Evolutionary conservation across 2,113 vertebrate genomes (phyloP), one percentile per base, ranked within the genome.

Genomic region (Terrapene triunguis): DNA sequence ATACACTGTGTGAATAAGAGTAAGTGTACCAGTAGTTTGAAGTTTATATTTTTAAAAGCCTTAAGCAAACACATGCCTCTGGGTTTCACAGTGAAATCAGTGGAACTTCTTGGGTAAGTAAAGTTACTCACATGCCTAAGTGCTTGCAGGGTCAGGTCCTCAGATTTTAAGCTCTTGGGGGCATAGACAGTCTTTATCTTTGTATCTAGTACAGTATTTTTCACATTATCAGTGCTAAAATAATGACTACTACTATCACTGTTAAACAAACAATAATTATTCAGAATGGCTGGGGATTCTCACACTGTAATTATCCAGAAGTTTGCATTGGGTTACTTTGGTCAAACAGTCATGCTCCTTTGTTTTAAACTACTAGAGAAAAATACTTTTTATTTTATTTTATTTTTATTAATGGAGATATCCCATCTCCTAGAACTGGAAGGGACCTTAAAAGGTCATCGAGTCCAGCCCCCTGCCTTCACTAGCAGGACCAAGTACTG

Each of bases 1-100:
- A 96, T 93, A 89, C 85, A 91, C 89, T 82, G 24, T n/a, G n/a
- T 87, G 84, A 27, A 47, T 96, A 92, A 24, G 10, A 76, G 10
- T 87, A 95, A 83, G 32, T 14, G 11, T 59, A 17, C 12, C 13
- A 69, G 5, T 55, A 65, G 74, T 6, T 82, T 82, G 27, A 87
- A 91, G 47, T 42, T 5, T 69, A 5, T 21, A 22, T 84, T 22
- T 53, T 88, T 85, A 91, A 76, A 42, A 91, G 9, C 24, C 42
- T 65, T 78, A 93, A 22, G 17, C 14, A 27, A 69, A 85, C 13
- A 38, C 22, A 8, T 85, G 88, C 80, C 74, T 47, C 24, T 85
- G 32, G 57, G 2, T 85, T 47, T 87, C 83, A 38, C 74, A 91
- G 89, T 87, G 9, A 50, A 89, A 65, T 4, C 8, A 79, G 38